Conservation (phyloP, 2,113 vertebrate genomes). For the Dendrocopos noguchii region DNA sequence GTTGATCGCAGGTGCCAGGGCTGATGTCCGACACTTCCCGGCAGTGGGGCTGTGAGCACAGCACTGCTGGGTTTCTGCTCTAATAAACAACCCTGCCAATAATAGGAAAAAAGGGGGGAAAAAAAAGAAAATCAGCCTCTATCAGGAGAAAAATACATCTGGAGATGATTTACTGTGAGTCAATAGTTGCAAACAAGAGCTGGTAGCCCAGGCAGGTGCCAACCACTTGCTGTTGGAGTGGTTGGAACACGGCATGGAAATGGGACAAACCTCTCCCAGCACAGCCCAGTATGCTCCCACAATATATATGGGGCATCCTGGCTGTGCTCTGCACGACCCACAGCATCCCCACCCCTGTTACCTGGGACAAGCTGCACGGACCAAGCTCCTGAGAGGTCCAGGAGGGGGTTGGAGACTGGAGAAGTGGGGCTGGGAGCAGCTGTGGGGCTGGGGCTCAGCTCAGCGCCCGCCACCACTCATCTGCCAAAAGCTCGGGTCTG, state of each 20-base stretch:
- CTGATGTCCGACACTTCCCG: not conserved
- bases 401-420: not conserved
- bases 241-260: not conserved
- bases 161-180: slow-evolving; percentile 53
- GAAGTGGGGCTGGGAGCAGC: not conserved
- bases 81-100: slow-evolving; percentile 48
- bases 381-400: not conserved
- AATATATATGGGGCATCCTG: rapidly evolving
- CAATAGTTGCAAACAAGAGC: not conserved
- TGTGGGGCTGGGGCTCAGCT: not conserved
- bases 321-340: not conserved
- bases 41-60: slow-evolving; percentile 25
- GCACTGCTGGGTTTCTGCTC: slow-evolving; percentile 29
- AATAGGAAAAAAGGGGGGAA: not conserved
- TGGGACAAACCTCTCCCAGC: rapidly evolving
- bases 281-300: not conserved
- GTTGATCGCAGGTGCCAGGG: not conserved
- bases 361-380: not conserved
- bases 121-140: slow-evolving; percentile 9
- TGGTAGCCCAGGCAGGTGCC: not conserved
- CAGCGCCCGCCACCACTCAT: not conserved
- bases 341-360: rapidly evolving
- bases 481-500: not conserved
- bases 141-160: slow-evolving; percentile 10
- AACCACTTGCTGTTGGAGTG: not conserved